Evolutionary conservation across 2,113 vertebrate species (phyloP).

Genomic region (Amphiprion ocellaris): DNA sequence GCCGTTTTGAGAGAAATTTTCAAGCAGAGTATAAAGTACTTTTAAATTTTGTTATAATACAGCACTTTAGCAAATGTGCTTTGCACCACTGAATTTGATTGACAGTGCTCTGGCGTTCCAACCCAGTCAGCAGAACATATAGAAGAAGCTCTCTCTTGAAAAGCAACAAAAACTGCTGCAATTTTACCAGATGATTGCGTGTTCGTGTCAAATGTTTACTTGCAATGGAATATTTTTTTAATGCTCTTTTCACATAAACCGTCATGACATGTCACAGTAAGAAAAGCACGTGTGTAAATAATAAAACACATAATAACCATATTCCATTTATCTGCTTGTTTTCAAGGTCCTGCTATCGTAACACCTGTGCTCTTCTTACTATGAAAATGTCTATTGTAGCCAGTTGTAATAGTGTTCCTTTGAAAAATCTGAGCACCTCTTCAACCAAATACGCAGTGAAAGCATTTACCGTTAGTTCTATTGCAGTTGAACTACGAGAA

Average conservation of each 20-base stretch:
- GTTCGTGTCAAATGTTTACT: background rate
- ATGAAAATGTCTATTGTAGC: background rate
- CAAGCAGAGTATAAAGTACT: too few relatives aligned
- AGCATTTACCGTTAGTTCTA: constrained; percentile 5
- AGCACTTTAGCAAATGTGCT: too few relatives aligned
- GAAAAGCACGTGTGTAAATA: background rate
- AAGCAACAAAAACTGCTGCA: background rate
- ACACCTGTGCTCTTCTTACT: too few relatives aligned
- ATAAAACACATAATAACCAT: background rate
- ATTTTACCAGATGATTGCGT: background rate
- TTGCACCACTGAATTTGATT: background rate
- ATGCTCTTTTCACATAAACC: background rate
- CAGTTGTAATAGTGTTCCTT: background rate
- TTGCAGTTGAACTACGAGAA: background rate
- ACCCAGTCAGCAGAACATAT: too few relatives aligned
- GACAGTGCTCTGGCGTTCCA: too few relatives aligned
- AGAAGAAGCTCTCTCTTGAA: background rate
- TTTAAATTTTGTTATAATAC: too few relatives aligned
- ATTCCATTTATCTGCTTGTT: background rate
- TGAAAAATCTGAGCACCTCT: background rate
- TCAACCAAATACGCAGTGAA: background rate
- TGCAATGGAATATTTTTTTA: background rate
- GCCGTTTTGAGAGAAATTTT: too few relatives aligned
- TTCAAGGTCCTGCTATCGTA: background rate
- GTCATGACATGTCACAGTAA: background rate